A percentile compares a stretch with the other conserved stretches of the same genome.
Conservation (phyloP, 1,140 invertebrate species). For the Drosophila elegans region DNA sequence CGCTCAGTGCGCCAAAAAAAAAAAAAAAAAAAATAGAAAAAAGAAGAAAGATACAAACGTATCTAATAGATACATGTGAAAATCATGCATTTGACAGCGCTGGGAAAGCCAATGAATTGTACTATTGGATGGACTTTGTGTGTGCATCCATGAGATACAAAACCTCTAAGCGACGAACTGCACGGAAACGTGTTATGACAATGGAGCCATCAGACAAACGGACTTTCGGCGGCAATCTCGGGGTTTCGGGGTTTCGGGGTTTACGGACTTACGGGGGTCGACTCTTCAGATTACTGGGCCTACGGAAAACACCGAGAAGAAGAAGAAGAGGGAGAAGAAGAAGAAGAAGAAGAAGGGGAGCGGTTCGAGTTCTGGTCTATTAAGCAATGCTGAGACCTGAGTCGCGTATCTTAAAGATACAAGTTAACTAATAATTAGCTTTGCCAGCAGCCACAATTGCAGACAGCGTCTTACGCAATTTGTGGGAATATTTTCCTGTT, state of each 20-base stretch:
- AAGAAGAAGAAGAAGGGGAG: constrained; percentile 2
- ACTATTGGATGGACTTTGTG: constrained; percentile 52
- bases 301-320: not conserved
- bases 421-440: constrained; percentile 83
- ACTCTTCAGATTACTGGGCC: constrained; percentile 6
- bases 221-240: constrained; percentile 4
- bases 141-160: constrained; percentile 68
- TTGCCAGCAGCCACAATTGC: constrained; percentile 63
- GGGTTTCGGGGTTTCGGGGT: not conserved
- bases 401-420: constrained; percentile 77
- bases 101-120: constrained; percentile 82
- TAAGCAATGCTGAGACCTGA: constrained; percentile 69
- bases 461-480: constrained; percentile 71
- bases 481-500: constrained; percentile 74
- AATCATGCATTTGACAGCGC: constrained; percentile 71
- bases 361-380: constrained; percentile 68
- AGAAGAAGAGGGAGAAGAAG: not conserved
- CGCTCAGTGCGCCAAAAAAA: constrained; percentile 11
- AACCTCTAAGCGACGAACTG: constrained; percentile 32
- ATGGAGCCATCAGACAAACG: constrained; percentile 47
- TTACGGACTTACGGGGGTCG: too few species aligned
- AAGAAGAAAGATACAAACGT: constrained; percentile 68
- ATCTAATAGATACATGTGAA: constrained; percentile 83
- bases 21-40: not conserved
- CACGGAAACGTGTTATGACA: constrained; percentile 77